Conservation (phyloP, 2,888 invertebrate species). For the Willowsia nigromaculata region DNA sequence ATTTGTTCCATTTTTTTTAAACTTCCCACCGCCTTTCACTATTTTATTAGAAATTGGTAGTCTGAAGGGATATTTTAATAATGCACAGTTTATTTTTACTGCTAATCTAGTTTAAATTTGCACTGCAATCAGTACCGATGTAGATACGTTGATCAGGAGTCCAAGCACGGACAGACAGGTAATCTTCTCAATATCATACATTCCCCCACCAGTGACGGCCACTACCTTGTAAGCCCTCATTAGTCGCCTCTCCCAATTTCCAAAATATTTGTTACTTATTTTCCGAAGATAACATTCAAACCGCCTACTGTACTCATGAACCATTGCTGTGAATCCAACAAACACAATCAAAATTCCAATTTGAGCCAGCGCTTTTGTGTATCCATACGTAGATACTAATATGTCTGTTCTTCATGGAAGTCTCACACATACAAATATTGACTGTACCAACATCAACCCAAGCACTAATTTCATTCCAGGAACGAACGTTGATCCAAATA, state of each 20-base stretch:
- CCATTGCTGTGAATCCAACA: not conserved
- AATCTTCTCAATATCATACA: not conserved
- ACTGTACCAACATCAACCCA: not conserved
- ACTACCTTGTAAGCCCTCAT: not conserved
- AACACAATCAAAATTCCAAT: not conserved
- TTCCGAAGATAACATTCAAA: not conserved
- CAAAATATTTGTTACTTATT: not conserved
- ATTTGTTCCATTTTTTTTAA: too few species aligned
- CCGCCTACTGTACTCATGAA: not conserved
- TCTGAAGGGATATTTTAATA: too few species aligned
- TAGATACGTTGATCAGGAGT: not conserved
- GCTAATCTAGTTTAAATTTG: not conserved
- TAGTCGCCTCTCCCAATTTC: not conserved
- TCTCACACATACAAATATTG: not conserved
- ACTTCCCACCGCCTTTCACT: too few species aligned
- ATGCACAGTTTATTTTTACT: too few species aligned
- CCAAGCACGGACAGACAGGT: not conserved
- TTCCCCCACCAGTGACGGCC: not conserved
- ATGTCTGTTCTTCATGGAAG: not conserved
- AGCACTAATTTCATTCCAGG: not conserved
- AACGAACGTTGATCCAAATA: not conserved
- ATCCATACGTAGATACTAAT: not conserved
- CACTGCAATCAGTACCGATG: not conserved
- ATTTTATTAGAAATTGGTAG: too few species aligned
- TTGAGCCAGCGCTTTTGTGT: not conserved